Base-by-base conservation (phyloP, 1,140 invertebrate genomes). In the Anadara kagoshimensis region DNA sequence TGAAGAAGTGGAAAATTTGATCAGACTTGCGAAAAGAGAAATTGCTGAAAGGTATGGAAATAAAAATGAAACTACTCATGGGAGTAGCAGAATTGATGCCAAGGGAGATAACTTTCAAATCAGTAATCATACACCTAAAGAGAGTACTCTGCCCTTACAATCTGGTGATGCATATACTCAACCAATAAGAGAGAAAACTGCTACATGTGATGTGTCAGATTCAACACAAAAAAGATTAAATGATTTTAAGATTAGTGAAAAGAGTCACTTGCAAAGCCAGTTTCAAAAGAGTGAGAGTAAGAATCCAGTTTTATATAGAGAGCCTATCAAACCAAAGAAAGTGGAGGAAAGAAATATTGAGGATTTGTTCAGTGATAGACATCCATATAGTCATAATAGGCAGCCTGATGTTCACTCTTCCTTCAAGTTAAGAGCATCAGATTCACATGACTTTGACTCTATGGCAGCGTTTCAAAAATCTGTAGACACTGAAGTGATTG, bases 391-490 rank as follows among this genome's bases (percentile, higher is more conserved):
- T 51, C 1, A 51, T 18, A 36, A 36, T 36, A 36, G 29, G 7
- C 29, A 36, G 29, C 2, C 29, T 36, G 29, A 36, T 36, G 29
- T 36, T 36, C n/a, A 41, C 29, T n/a, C 29, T 36, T 36, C 29
- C 7, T 36, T 36, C 29, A 36, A 36, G 20, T 5, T 45, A 16
- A 22, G 16, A 43, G 26, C 74, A 2, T 63, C 36, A 47, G 73
- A 78, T 18, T 78, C 73, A 16, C 59, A 78, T 14, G 73, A 76
- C 20, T 29, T 72, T 36, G 77, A 77, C 44, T 41, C 51, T 14
- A n/a, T 59, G 64, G 49, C 65, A 18, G 61, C 75, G 2, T 81
- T 80, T 61, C 69, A 72, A 51, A 79, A 73, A 67, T 74, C 69
- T 49, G 47, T 73, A 45, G 70, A 79, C 64, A 69, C 70, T 54